Base-by-base conservation (phyloP, 2,113 vertebrate species). In the Tenrec ecaudatus region DNA sequence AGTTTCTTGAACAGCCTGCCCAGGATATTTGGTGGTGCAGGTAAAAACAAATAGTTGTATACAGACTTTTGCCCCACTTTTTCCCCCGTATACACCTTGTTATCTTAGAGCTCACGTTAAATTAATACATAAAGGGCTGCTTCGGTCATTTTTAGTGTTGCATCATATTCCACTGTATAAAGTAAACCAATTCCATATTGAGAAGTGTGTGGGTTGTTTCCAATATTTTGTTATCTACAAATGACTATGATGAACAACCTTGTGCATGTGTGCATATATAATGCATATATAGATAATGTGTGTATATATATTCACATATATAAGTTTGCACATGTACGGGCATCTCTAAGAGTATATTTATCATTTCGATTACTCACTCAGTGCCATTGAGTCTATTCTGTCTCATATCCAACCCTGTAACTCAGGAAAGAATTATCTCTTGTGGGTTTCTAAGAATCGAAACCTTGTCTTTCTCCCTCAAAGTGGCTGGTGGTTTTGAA, bases 201-300 rank as follows among this genome's bases (percentile, higher is more conserved):
- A 86, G 36, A 31, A 19, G 27, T 36, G 40, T 83, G 71, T 83
- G 40, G 33, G 27, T 84, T 87, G 47, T 87, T 94, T 38, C 73
- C n/a, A 89, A 22, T 80, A 89, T 80, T 94, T 82, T 88, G 25
- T 3, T 2, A 29, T 58, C 57, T 3, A 62, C 88, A 47, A 6
- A 76, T 38, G 90, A 71, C 36, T 90, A 15, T 81, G 38, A 85
- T 88, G 60, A 90, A 66, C 94, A 88, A 85, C 38, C 40, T 82
- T 93, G 19, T 36, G 23, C 16, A 16, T 69, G n/a, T n/a, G n/a
- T 62, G 60, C 23, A 11, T 53, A 53, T 53, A 53, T 53, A 53
- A 5, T 53, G 47, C 47, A 53, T 53, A 53, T 53, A 14, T 53
- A 53, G 40, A 40, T 40, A 40, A 40, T 40, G 12, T 53, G 47